Percentiles rank a stretch among this genome's conserved stretches.
phyloP scores from a whole-genome alignment of 2,888 invertebrate species.

The Carcina quercana region DNA sequence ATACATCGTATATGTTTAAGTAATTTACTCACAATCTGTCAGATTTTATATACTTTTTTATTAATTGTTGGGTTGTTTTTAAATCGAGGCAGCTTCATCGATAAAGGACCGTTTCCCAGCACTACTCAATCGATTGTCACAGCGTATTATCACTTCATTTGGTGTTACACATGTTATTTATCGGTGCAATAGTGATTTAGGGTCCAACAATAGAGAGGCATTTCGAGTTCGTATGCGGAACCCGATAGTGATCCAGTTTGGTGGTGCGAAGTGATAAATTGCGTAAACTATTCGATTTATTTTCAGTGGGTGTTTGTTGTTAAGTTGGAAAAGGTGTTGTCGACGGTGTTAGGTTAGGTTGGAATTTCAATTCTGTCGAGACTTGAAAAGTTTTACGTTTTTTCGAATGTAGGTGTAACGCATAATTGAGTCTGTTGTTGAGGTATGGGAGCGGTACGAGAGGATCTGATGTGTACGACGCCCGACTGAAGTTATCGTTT shows the following conservation, averaged over 20 bases:
- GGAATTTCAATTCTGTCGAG: no score
- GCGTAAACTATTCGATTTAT: conserved; percentile 18
- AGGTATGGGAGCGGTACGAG: no score
- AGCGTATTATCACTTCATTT: conserved; percentile 62
- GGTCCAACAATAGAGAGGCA: conserved; percentile 42
- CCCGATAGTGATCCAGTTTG: conserved; percentile 34
- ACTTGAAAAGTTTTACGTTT: no score
- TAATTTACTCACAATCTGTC: no score
- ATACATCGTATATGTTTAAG: no score
- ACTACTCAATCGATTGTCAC: conserved; percentile 36
- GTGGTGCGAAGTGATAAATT: conserved; percentile 34
- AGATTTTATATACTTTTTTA: neutral
- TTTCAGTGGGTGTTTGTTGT: conserved; percentile 5
- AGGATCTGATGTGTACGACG: no score
- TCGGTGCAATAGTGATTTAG: conserved; percentile 51
- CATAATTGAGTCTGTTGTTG: no score
- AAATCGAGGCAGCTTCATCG: conserved; percentile 1
- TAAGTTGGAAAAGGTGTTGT: no score
- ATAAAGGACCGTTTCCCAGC: conserved; percentile 16
- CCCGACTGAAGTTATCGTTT: no score
- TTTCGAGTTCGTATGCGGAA: conserved; percentile 32
- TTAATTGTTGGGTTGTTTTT: neutral
- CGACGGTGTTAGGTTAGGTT: no score
- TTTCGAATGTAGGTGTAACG: no score
- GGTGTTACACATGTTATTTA: conserved; percentile 51